phyloP scores from a whole-genome alignment of 1,140 invertebrate species.

The Chionoecetes opilio region DNA sequence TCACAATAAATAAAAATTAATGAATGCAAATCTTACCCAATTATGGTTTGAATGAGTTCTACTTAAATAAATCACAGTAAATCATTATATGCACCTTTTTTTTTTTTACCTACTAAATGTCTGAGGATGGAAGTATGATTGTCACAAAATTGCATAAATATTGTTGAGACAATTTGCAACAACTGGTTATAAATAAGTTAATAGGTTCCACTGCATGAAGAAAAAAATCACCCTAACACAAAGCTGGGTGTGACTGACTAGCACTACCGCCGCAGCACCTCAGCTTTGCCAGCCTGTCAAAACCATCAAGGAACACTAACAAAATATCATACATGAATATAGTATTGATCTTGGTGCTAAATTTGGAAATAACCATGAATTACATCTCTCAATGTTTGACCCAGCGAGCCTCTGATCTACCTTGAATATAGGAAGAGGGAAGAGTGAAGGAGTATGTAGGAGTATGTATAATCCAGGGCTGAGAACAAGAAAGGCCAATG shows the following conservation, averaged over 20 bases:
- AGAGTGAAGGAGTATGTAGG: not conserved
- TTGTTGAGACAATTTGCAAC: too few relatives aligned
- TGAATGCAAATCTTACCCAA: too few relatives aligned
- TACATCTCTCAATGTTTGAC: conserved; percentile 10
- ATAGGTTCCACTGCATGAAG: not conserved
- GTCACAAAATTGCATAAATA: too few relatives aligned
- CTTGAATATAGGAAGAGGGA: not conserved
- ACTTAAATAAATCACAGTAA: too few relatives aligned
- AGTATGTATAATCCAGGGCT: too few relatives aligned
- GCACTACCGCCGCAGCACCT: not conserved
- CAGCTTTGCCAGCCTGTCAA: not conserved
- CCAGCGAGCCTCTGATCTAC: not conserved
- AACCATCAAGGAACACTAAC: not conserved
- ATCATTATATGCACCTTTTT: too few relatives aligned
- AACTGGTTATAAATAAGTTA: too few relatives aligned
- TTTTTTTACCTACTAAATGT: too few relatives aligned
- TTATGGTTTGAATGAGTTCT: too few relatives aligned
- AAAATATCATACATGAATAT: not conserved
- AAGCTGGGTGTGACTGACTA: not conserved
- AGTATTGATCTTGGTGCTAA: not conserved
- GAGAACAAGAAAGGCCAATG: too few relatives aligned
- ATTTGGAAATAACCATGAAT: conserved; percentile 30
- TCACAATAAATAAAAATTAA: too few relatives aligned
- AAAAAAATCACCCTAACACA: not conserved
- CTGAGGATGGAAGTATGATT: too few relatives aligned